Evolutionary conservation across 2,797 vertebrate genomes (phyloP).

Genomic region (Anolis apletophallus): DNA sequence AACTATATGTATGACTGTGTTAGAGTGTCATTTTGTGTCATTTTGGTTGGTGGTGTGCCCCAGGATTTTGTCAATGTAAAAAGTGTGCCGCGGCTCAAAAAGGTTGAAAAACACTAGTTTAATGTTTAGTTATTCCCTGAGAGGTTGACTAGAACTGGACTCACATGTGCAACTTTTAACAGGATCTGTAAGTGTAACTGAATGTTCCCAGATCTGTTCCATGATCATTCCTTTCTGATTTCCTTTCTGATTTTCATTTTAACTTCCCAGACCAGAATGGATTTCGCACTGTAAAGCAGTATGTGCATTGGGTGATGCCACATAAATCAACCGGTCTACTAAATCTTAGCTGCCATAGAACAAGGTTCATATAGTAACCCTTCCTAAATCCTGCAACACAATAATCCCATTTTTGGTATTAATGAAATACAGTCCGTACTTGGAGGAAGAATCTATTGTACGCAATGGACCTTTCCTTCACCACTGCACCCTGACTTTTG

Average conservation of each 20-base stretch:
- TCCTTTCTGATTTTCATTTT: not conserved
- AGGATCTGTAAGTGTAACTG: not conserved
- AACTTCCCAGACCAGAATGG: not conserved
- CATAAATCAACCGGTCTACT: not conserved
- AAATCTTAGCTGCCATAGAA: not conserved
- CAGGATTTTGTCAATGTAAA: too few species aligned
- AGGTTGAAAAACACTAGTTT: too few species aligned
- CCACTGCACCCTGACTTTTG: not conserved
- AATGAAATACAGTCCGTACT: not conserved
- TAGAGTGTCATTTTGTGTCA: too few species aligned
- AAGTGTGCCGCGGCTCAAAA: too few species aligned
- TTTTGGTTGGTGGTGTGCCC: too few species aligned
- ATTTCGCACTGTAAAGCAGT: not conserved
- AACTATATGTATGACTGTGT: too few species aligned
- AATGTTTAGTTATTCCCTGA: too few species aligned
- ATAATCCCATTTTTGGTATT: not conserved
- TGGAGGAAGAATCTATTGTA: not conserved
- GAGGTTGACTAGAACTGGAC: not conserved
- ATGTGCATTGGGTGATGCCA: not conserved
- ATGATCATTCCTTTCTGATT: not conserved
- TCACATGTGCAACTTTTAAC: not conserved
- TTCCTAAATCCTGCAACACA: not conserved
- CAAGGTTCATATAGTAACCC: not conserved
- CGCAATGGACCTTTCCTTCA: not conserved
- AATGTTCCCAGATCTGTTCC: not conserved